Evolutionary conservation across 2,888 invertebrate genomes (phyloP), one percentile per base, ranked within the genome.

Genomic region (Charanyca ferruginea): DNA sequence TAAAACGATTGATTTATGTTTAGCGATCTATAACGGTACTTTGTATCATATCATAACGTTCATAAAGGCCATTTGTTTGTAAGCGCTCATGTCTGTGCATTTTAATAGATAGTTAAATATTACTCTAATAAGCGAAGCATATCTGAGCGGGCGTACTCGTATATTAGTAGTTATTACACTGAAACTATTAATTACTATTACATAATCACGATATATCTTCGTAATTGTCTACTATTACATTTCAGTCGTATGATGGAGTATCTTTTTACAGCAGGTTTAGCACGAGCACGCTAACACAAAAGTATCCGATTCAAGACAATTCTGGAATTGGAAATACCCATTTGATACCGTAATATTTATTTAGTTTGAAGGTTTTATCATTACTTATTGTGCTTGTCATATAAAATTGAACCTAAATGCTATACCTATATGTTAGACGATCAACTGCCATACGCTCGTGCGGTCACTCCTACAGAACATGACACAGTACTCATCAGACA

Each of bases 21-120:
- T 25, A 38, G 44, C 49, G 61, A 63, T 58, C 35, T 55, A 64
- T 57, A 63, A 52, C 62, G 8, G 63, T 44, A 61, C 22, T 51
- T 41, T 63, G 57, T 77, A 42, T n/a, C 47, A 49, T 45, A 77
- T 48, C 57, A 49, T 42, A 72, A 45, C 53, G 47, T 66, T 54
- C 58, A 58, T 48, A 58, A 35, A 62, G 32, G 47, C 58, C n/a
- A 18, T 89, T 79, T 66, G 91, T 87, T 53, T 41, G 41, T 57
- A 63, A 51, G 47, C 52, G 63, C 16, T 49, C 53, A 52, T 59
- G 48, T 49, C 53, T 48, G 45, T 25, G 45, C 52, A 60, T 73
- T 60, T 77, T 49, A 64, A 45, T 41, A 44, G 32, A 63, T 35
- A 65, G 55, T 48, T 53, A 35, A 60, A 18, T 16, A 42, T 38